Base-by-base conservation (phyloP, 2,888 invertebrate species). In the Eristalis arbustorum region DNA sequence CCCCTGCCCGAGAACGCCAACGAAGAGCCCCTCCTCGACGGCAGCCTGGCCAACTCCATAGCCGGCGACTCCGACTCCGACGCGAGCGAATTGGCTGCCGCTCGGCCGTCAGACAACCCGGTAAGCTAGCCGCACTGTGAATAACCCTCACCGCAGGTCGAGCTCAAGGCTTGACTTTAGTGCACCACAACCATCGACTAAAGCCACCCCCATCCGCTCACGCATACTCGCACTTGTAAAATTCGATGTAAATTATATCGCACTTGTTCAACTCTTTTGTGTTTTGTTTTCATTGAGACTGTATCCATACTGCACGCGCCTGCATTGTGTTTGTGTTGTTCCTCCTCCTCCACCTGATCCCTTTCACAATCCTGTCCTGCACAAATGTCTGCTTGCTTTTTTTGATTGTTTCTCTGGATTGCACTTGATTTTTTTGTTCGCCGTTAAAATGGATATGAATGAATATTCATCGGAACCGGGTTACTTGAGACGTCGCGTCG, bases 1-100 rank as follows among this genome's bases (percentile, higher is more conserved):
- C 93, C 94, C 4, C 91, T 94, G 28, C 94, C 94, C 84, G 95
- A 95, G 89, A 90, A 90, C 28, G 89, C 92, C 13, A 79, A 75
- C 62, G 84, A 81, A 61, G 84, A 89, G 62, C 88, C 88, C 28
- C 68, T 88, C n/a, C 64, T 93, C 93, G 85, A 91, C 92, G 18
- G 89, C 92, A 88, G 75, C 37, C 28, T 62, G 14, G 63, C 76
- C 0, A 85, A 83, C 59, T 87, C 85, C 13, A 57, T 87, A 63
- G 85, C 75, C 31, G 82, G 63, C 18, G 87, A 89, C 37, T 88
- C 88, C 22, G 79, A 84, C 64, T 81, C 81, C 79, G 92, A 92
- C 75, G 89, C 89, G 23, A 91, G 90, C 85, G 90, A 88, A 59
- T 90, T 90, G 22, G 89, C 91, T 37, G 90, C 89, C 25, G 89